Evolutionary conservation across 2,797 vertebrate genomes (phyloP), one percentile per base, ranked within the genome.

Genomic region (Valencia hispanica): DNA sequence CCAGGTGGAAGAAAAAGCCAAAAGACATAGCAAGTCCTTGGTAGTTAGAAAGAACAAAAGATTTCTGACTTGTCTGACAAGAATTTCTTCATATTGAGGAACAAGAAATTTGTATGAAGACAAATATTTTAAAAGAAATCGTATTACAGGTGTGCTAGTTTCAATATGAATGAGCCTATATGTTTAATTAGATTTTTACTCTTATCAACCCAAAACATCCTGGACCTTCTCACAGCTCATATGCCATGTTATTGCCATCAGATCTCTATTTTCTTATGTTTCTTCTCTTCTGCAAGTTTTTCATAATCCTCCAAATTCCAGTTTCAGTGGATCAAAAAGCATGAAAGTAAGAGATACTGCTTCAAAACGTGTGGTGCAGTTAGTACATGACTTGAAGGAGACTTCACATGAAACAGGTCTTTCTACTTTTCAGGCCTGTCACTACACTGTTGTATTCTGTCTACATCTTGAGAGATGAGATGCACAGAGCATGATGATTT

Each of bases 321-420:
- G 76, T 87, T 61, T 87, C 71, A 79, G 78, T 45, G 70, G 25
- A 74, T 77, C 76, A 73, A 80, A 79, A 72, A 72, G 80, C 48
- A 5, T 72, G 47, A 27, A 39, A 68, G 68, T 79, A 79, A 72
- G 79, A 50, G 80, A 82, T 77, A 75, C 79, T 43, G 85, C 87
- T 88, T 92, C 82, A 89, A 83, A 90, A 86, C 83, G 79, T 74
- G 74, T 85, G 88, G 85, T 70, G 78, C 85, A 85, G 72, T 73
- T 68, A 83, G 81, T 77, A 78, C 83, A 83, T 72, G 79, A 20
- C 10, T 86, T 82, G 79, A 76, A 7, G 69, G 75, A 5, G 69
- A 78, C 79, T 87, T 80, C 73, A 63, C 59, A 63, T 63, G 17
- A 34, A 63, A 36, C 22, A 66, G 22, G 22, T 66, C 22, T 14